These are phyloP conservation scores for Drosophila nasuta DNA, from an alignment of 1,140 invertebrate genomes.

Conservation along the genomic window DNA sequence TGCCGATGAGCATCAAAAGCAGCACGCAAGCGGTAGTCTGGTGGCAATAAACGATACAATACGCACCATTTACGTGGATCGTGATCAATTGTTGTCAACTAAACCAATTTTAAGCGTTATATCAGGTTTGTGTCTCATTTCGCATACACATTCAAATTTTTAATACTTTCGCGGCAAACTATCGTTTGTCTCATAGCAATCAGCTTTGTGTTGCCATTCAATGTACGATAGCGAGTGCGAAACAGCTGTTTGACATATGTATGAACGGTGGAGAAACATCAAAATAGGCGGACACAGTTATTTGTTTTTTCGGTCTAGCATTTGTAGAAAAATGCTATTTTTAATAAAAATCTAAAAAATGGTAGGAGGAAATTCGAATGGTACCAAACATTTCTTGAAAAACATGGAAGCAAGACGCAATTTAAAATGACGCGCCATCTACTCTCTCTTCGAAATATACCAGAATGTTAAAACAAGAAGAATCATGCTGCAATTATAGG, in stretches of 20 bases:
- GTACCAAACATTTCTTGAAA: no score
- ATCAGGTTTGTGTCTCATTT: conserved; percentile 59
- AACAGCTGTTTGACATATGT: conserved; percentile 18
- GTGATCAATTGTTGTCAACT: conserved; percentile 71
- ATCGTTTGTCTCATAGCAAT: conserved; percentile 19
- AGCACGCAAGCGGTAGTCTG: conserved; percentile 41
- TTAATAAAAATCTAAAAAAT: no score
- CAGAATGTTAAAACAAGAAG: no score
- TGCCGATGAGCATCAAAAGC: conserved; percentile 69
- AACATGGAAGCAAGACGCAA: no score
- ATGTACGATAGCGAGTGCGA: conserved; percentile 3
- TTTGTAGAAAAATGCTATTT: no score
- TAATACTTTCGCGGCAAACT: conserved; percentile 8
- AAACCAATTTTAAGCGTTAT: conserved; percentile 73
- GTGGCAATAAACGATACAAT: conserved; percentile 46
- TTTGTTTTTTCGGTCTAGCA: no score
- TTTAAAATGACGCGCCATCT: no score
- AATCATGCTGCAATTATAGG: no score
- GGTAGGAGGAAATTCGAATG: no score
- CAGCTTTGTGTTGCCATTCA: conserved; percentile 26
- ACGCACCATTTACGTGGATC: conserved; percentile 63
- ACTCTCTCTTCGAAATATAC: no score
- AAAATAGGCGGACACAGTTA: no score
- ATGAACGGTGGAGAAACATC: no score
- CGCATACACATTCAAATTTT: conserved; percentile 30